Evolutionary conservation across 2,888 invertebrate genomes (phyloP), one percentile per base, ranked within the genome.

Genomic region (Catocala nupta): DNA sequence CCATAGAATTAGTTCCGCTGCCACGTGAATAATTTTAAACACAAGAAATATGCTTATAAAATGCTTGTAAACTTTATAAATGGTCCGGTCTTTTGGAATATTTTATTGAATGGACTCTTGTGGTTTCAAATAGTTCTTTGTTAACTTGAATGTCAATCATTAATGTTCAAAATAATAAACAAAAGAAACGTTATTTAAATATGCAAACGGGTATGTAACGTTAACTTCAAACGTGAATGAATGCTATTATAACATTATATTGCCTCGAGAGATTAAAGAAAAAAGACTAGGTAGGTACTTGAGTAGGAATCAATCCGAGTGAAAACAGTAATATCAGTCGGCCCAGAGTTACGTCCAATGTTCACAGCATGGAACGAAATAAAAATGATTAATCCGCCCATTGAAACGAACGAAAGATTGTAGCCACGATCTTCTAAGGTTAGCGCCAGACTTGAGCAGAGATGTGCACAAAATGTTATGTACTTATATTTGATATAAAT

Each of bases 11-110:
- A 73, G 77, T 75, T 68, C 65, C 68, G 68, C 69, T 58, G 53
- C 66, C 70, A 70, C 56, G 51, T 70, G 71, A 75, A 80, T 80
- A 70, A 71, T 73, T 80, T 71, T 67, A 64, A 77, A 61, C 66
- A 63, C 57, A 57, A 68, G 4, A 68, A 64, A 59, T 74, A 63
- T 43, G 59, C 53, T 62, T 55, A 66, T 63, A 69, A 73, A 74
- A 68, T 58, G 47, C 57, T 36, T 62, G 53, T 60, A 50, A 58
- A 34, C 36, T 58, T 49, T 48, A 53, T 53, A 47, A 48, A 49
- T 7, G 16, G 10, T n/a, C 7, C 5, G 9, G 11, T 7, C 34
- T 33, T 47, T 48, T 48, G 10, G 11, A 16, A 39, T 45, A 25
- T 50, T 43, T 48, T n/a, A 52, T 39, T 55, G 11, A 55, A 60